Evolutionary conservation across 2,888 invertebrate species (phyloP), one percentile per base, ranked within the genome.

Genomic region (Arrhopalites spinosus): DNA sequence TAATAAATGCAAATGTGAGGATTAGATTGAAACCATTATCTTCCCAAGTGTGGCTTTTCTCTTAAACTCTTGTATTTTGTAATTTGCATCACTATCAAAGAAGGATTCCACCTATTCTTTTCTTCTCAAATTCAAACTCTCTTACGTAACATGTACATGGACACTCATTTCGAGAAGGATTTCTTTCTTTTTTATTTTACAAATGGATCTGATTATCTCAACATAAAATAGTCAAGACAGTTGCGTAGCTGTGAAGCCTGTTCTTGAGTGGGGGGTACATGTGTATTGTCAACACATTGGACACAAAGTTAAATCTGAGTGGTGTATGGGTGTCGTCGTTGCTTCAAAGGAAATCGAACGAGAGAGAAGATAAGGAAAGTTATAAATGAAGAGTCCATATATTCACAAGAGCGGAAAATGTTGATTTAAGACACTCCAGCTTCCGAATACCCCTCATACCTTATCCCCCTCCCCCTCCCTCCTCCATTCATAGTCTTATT

Each of bases 301-400:
- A n/a, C n/a, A n/a, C n/a, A 53, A 53, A 36, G 11, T 15, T 53
- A 17, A 20, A 20, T 61, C 27, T 3, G 30, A 29, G 27, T 64
- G 1, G 64, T 64, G n/a, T n/a, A n/a, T n/a, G n/a, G n/a, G n/a
- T 64, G 23, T 27, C n/a, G 30, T 30, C n/a, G 5, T 8, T n/a
- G 45, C 45, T 36, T n/a, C 13, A 25, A 77, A 80, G 80, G 78
- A 80, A 80, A 80, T 80, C 78, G 80, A 78, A 78, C 78, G 80
- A 80, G 78, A 80, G 77, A 75, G 70, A 72, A 80, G 80, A 80
- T 80, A 80, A 72, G 27, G 71, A 72, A 61, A 75, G 73, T 74
- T 66, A 74, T 77, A 77, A 77, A 77, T 77, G 74, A 77, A 75
- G 36, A 36, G 61, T 68, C 47, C 47, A 72, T 72, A 64, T 72